Evolutionary conservation across 2,888 invertebrate genomes (phyloP), one percentile per base, ranked within the genome.

Genomic region (Caenorhabditis auriculariae): DNA sequence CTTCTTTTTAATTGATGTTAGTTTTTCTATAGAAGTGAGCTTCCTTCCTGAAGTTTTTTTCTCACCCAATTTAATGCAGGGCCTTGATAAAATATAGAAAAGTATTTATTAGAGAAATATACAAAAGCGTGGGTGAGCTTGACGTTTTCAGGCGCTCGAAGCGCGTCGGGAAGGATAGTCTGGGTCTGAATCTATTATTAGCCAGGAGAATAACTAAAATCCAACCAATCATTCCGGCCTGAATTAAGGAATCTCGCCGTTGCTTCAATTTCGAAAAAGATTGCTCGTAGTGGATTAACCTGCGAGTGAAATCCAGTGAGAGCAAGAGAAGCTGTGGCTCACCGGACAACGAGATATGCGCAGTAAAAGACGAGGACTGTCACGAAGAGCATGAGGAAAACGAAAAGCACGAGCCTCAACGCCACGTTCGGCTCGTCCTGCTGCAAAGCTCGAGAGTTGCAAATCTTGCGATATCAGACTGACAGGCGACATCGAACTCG

Each of bases 191-290:
- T 51, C n/a, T n/a, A n/a, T n/a, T n/a, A n/a, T n/a, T n/a, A n/a
- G n/a, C n/a, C n/a, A n/a, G n/a, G n/a, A n/a, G n/a, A n/a, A n/a
- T n/a, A 23, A 24, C 23, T 35, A 17, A 37, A 26, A 46, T 47
- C 57, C 42, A 21, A 77, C 77, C 75, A 21, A 77, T 75, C 71
- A 75, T 73, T 48, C 71, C 72, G 9, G 76, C 74, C 17, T 66
- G 60, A 24, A 76, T 69, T 19, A 77, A 46, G 5, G 76, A 77
- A 6, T 57, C 58, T 24, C 77, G 42, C 24, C 77, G 52, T 27
- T 67, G 62, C 42, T 70, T 61, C 21, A 75, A 54, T 17, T 67
- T 53, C 4, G 71, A 64, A 29, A 47, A 68, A 1, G 64, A 52
- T 26, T 65, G 59, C 26, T 74, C 66, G 46, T 64, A 77, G 41